Evolutionary conservation across 2,888 invertebrate genomes (phyloP).

Genomic region (Tineola bisselliella): DNA sequence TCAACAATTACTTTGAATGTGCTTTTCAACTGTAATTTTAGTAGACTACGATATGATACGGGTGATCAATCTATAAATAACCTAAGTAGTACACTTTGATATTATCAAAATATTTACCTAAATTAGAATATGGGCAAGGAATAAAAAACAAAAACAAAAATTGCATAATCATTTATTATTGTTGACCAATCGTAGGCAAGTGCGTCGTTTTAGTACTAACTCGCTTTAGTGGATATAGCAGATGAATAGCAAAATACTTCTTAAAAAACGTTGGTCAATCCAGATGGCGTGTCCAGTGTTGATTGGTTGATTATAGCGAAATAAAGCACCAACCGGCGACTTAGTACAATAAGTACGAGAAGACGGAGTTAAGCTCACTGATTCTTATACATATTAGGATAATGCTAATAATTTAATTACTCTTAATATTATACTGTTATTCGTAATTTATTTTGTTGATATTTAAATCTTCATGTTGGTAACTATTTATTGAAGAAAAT

Average conservation of each 20-base stretch:
- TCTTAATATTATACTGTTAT: slow-evolving; percentile 62
- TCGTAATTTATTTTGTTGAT: slow-evolving; percentile 69
- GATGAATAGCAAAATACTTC: background rate
- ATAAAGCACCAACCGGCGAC: slow-evolving; percentile 34
- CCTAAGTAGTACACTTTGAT: too few species aligned
- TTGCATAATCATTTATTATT: too few species aligned
- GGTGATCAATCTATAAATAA: too few species aligned
- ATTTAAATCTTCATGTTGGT: slow-evolving; percentile 68
- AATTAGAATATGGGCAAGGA: too few species aligned
- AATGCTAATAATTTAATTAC: slow-evolving; percentile 46
- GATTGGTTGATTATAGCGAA: slow-evolving; percentile 15
- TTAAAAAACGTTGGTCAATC: slow-evolving; percentile 4
- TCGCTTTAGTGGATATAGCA: background rate
- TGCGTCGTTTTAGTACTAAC: too few species aligned
- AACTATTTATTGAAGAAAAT: slow-evolving; percentile 61
- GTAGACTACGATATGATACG: too few species aligned
- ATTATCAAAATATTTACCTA: too few species aligned
- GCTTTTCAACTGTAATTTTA: too few species aligned
- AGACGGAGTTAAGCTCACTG: slow-evolving; percentile 46
- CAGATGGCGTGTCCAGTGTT: slow-evolving; percentile 1
- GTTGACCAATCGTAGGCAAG: too few species aligned
- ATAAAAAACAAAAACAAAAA: too few species aligned
- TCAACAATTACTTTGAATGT: too few species aligned
- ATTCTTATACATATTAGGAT: slow-evolving; percentile 35
- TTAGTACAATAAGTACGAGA: slow-evolving; percentile 50